phyloP scores from a whole-genome alignment of 2,113 vertebrate genomes.

The Phylloscopus whistleri region DNA sequence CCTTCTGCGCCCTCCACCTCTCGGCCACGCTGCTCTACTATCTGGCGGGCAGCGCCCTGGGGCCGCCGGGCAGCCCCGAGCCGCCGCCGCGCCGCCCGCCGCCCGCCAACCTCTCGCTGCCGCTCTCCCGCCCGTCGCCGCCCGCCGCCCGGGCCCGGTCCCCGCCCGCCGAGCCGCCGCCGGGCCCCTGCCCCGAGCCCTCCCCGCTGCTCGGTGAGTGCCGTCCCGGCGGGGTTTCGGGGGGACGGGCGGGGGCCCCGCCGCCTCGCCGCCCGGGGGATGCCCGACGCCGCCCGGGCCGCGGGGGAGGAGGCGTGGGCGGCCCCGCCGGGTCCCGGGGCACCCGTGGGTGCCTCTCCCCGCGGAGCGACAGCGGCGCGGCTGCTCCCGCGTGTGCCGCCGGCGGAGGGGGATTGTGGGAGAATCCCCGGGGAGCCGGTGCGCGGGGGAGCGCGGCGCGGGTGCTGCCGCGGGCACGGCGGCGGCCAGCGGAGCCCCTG shows the following conservation, averaged over 20 bases:
- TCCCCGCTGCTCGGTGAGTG: background rate
- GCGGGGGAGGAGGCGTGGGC: background rate
- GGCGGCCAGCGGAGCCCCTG: background rate
- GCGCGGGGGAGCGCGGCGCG: background rate
- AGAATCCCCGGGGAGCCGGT: constrained; percentile 1
- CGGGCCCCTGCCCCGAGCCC: too few species aligned
- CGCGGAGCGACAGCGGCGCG: background rate
- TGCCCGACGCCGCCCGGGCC: background rate
- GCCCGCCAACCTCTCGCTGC: too few species aligned
- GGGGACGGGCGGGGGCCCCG: too few species aligned
- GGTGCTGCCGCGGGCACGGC: background rate
- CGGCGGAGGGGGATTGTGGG: background rate
- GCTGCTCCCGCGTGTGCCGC: background rate
- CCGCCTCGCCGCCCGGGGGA: background rate
- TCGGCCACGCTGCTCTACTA: too few species aligned
- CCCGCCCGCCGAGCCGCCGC: too few species aligned
- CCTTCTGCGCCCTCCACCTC: too few species aligned
- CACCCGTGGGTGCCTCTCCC: too few species aligned
- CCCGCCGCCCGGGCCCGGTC: too few species aligned
- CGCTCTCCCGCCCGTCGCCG: too few species aligned
- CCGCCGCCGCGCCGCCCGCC: too few species aligned
- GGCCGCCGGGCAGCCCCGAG: too few species aligned
- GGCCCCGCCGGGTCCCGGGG: background rate
- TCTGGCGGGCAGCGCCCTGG: too few species aligned
- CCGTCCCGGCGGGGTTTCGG: background rate